Evolutionary conservation across 2,888 invertebrate genomes (phyloP).

Genomic region (Eubasilissa splendida): DNA sequence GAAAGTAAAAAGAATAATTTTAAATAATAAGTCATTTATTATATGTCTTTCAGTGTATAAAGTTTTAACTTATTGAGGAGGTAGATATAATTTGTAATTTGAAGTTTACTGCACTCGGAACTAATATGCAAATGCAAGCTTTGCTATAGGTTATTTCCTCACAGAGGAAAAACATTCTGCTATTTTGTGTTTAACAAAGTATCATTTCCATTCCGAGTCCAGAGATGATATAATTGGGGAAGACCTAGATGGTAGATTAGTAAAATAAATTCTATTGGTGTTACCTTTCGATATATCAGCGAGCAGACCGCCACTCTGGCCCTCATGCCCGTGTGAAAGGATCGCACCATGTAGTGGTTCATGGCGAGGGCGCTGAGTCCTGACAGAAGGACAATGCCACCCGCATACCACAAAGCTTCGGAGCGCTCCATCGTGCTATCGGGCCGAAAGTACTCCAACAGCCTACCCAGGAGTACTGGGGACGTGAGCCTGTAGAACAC

Average conservation of each 20-base stretch:
- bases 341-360: conserved; percentile 73
- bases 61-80: too few relatives aligned
- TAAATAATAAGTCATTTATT: too few relatives aligned
- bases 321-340: conserved; percentile 79
- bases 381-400: conserved; percentile 65
- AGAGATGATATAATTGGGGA: too few relatives aligned
- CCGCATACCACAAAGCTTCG: conserved; percentile 69
- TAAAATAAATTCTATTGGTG: not conserved
- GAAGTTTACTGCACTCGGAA: too few relatives aligned
- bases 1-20: too few relatives aligned
- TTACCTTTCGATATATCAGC: conserved; percentile 82
- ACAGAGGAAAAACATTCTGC: too few relatives aligned
- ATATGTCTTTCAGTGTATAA: too few relatives aligned
- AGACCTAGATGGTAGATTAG: not conserved
- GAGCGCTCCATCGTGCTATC: conserved; percentile 69
- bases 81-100: too few relatives aligned
- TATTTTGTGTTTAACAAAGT: not conserved
- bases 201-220: not conserved
- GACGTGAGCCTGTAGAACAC: conserved; percentile 70
- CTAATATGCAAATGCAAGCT: too few relatives aligned
- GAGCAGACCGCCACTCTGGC: conserved; percentile 81
- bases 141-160: too few relatives aligned
- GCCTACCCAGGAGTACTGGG: conserved; percentile 76
- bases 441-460: conserved; percentile 71
- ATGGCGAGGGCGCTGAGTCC: conserved; percentile 66